Percentiles rank a stretch among this genome's conserved stretches.
Evolutionary conservation across 2,797 vertebrate species (phyloP).

Genomic region (Staurois parvus): DNA sequence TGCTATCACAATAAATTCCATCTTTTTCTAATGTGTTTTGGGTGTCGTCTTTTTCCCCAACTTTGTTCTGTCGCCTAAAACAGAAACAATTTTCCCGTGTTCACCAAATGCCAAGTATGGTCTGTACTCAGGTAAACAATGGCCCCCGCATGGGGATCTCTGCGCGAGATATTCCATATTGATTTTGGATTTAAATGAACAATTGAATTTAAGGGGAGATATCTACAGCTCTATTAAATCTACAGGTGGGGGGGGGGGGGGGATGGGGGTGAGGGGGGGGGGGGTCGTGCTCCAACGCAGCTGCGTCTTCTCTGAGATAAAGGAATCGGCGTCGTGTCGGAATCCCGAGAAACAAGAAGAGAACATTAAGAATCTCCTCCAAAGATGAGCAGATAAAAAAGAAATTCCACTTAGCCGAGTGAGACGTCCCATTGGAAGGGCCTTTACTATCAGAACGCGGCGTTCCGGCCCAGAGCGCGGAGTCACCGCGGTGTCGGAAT

Average conservation of each 20-base stretch:
- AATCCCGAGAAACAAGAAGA: not conserved
- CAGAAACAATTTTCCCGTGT: too few species aligned
- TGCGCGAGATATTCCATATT: conserved; percentile 34
- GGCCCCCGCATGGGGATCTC: conserved; percentile 1
- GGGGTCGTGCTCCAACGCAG: not conserved
- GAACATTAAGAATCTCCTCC: too few species aligned
- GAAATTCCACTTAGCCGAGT: too few species aligned
- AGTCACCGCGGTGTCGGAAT: too few species aligned
- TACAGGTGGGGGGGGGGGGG: not conserved
- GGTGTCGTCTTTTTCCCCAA: too few species aligned
- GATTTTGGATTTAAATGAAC: conserved; percentile 57
- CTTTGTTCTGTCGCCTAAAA: too few species aligned
- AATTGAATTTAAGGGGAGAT: conserved; percentile 48
- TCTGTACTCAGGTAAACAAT: conserved; percentile 6
- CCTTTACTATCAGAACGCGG: too few species aligned
- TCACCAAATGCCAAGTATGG: not conserved
- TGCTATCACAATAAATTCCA: too few species aligned
- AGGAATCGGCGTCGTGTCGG: not conserved
- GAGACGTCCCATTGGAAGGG: too few species aligned
- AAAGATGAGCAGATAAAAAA: too few species aligned
- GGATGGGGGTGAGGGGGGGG: not conserved
- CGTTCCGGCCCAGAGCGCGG: too few species aligned
- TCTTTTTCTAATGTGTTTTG: too few species aligned
- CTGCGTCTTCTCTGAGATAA: conserved; percentile 10
- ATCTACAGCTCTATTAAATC: conserved; percentile 50